Conservation (phyloP, 2,888 invertebrate species). For the Synanthedon tipuliformis region DNA sequence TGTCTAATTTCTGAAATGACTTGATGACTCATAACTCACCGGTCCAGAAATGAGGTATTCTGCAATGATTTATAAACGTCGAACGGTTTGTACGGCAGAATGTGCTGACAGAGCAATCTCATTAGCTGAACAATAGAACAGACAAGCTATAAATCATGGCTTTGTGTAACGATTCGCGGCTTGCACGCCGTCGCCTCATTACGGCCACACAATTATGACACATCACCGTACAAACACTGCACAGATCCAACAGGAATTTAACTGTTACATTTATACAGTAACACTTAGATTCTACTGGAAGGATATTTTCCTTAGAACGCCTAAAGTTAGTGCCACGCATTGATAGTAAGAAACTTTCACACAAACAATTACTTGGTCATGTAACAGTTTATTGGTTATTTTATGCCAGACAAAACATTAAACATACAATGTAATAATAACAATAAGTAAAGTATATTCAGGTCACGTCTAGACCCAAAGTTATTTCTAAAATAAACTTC, state of each 20-base stretch:
- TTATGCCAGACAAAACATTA: too few relatives aligned
- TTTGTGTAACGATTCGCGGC: conserved; percentile 38
- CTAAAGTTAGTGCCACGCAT: too few relatives aligned
- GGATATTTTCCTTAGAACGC: too few relatives aligned
- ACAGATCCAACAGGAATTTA: not conserved
- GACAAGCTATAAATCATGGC: conserved; percentile 47
- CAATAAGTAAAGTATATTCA: too few relatives aligned
- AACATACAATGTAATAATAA: too few relatives aligned
- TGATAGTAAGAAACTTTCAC: too few relatives aligned
- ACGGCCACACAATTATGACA: conserved; percentile 33
- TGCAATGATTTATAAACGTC: conserved; percentile 20
- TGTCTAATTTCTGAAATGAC: not conserved
- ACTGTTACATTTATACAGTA: too few relatives aligned
- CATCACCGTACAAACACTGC: conserved; percentile 14
- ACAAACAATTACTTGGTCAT: too few relatives aligned
- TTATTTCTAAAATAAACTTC: too few relatives aligned
- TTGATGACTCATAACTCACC: not conserved
- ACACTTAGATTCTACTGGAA: too few relatives aligned
- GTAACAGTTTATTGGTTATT: too few relatives aligned
- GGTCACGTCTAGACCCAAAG: too few relatives aligned
- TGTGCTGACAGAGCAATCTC: conserved; percentile 51
- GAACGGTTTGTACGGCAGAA: conserved; percentile 19
- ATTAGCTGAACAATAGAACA: conserved; percentile 51
- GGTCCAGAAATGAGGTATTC: not conserved
- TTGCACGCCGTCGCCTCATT: conserved; percentile 27